A percentile compares a stretch with the other conserved stretches of the same genome.
These are phyloP conservation scores for Aegithalos caudatus DNA, from an alignment of 2,113 vertebrate genomes.

Conservation along the genomic window DNA sequence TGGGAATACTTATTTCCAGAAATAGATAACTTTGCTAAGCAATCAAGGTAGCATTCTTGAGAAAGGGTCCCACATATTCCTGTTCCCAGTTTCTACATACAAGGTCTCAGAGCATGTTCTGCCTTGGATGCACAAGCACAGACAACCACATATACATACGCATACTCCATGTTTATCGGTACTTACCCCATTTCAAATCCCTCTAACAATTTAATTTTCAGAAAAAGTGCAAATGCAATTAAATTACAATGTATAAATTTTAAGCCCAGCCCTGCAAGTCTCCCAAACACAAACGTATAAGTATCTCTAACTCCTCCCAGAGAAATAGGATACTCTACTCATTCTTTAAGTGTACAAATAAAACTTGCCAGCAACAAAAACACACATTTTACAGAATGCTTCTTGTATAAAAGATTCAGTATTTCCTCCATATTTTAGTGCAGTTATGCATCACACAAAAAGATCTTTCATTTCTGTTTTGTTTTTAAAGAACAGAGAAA, in stretches of 20 bases:
- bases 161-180: neutral
- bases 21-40: neutral
- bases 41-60: neutral
- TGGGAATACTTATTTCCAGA: neutral
- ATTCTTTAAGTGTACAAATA: neutral
- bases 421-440: neutral
- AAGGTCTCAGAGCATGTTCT: neutral
- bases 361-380: neutral
- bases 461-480: neutral
- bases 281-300: neutral
- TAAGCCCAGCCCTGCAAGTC: neutral
- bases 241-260: neutral
- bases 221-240: neutral
- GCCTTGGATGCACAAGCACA: neutral
- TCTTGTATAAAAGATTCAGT: neutral
- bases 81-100: accelerated
- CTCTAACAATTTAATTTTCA: neutral
- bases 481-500: neutral
- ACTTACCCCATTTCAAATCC: neutral
- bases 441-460: neutral
- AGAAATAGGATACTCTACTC: neutral
- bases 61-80: neutral
- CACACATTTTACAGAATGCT: neutral
- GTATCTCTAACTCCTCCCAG: neutral
- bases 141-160: neutral